Percentiles rank a stretch among this genome's conserved stretches.
These are phyloP conservation scores for Kryphioiulus occultus DNA, from an alignment of 2,888 invertebrate genomes.

Conservation along the genomic window DNA sequence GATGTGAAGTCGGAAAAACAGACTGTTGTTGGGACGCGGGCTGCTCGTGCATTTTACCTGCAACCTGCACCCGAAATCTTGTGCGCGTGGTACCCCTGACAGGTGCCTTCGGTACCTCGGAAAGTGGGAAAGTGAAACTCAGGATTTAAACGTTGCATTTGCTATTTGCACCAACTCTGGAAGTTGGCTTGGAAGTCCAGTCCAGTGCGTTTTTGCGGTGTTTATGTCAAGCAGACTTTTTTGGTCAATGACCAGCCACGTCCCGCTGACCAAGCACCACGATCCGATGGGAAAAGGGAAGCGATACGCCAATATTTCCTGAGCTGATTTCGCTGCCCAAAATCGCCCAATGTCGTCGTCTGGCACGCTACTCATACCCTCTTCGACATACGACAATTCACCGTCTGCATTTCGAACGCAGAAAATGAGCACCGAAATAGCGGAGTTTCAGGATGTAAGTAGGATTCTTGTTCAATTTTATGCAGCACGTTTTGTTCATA, in stretches of 20 bases:
- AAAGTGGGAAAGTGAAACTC: not conserved
- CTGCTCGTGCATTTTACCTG: not conserved
- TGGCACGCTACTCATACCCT: constrained; percentile 27
- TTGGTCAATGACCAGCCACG: constrained; percentile 5
- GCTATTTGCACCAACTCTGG: not conserved
- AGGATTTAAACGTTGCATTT: not conserved
- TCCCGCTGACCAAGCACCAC: not conserved
- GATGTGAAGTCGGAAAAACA: not conserved
- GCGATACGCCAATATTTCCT: not conserved
- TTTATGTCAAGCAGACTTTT: not conserved
- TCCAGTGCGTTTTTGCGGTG: too few relatives aligned
- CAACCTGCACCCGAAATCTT: not conserved
- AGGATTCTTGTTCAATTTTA: too few relatives aligned
- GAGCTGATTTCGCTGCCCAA: not conserved
- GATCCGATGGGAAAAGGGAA: not conserved
- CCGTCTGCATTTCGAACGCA: constrained; percentile 39
- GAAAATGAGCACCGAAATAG: constrained; percentile 47
- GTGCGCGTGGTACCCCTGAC: not conserved
- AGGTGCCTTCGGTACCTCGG: not conserved
- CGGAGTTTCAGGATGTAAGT: constrained; percentile 49
- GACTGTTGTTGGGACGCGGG: not conserved
- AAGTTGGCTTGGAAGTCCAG: too few relatives aligned
- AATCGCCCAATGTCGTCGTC: constrained; percentile 12
- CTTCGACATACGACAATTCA: constrained; percentile 32
- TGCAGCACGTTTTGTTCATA: not conserved